phyloP scores from a whole-genome alignment of 2,888 invertebrate species.

The Melanargia galathea region DNA sequence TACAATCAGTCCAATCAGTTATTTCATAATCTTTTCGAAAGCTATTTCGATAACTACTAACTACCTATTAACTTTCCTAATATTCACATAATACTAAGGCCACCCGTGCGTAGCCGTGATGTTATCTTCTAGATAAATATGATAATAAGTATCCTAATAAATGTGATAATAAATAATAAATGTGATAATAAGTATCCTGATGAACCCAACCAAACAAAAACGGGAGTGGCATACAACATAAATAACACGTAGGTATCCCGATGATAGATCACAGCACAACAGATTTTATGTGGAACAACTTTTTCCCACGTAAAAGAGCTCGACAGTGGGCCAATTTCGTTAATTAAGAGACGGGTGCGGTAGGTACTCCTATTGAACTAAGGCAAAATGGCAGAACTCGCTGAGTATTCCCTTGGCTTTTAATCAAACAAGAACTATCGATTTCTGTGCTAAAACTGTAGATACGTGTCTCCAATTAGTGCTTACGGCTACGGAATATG shows the following conservation, averaged over 20 bases:
- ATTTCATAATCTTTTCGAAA: too few species aligned
- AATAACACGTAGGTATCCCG: not conserved
- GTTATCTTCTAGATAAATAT: too few species aligned
- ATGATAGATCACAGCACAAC: constrained; percentile 9
- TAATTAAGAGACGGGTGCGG: constrained; percentile 54
- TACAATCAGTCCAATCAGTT: too few species aligned
- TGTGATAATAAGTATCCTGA: not conserved
- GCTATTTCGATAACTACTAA: too few species aligned
- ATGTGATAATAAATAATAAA: not conserved
- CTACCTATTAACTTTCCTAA: too few species aligned
- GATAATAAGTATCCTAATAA: too few species aligned
- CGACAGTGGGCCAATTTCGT: constrained; percentile 49
- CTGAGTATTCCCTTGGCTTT: constrained; percentile 56
- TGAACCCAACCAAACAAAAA: not conserved
- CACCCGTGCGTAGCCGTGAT: not conserved
- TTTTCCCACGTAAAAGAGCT: constrained; percentile 31
- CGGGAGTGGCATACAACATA: not conserved
- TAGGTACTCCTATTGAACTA: constrained; percentile 40
- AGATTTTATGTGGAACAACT: constrained; percentile 26
- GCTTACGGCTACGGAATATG: constrained; percentile 48
- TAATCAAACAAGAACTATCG: constrained; percentile 66
- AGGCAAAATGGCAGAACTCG: constrained; percentile 45
- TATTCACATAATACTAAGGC: not conserved
- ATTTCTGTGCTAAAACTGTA: constrained; percentile 62
- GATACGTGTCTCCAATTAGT: constrained; percentile 62